phyloP scores from a whole-genome alignment of 2,113 vertebrate genomes.

The Dunckerocampus dactyliophorus region DNA sequence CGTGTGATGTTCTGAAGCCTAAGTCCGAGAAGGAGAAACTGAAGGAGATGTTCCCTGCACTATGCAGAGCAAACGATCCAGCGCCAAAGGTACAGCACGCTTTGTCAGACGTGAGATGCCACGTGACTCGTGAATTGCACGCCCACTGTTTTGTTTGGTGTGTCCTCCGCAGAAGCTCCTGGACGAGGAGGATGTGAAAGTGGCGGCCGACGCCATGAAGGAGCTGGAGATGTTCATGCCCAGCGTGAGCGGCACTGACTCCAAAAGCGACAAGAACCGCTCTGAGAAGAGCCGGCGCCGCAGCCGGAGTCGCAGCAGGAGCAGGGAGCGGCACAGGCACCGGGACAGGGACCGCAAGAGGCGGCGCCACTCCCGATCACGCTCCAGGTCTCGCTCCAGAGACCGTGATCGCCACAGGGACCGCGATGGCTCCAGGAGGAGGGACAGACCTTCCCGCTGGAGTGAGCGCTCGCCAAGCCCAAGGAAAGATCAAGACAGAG shows the following conservation, averaged over 20 bases:
- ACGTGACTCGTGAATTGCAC: neutral
- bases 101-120: neutral
- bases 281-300: conserved; percentile 68
- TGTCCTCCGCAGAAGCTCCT: conserved; percentile 72
- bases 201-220: conserved; percentile 90
- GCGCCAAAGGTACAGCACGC: conserved; percentile 73
- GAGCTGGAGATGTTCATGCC: conserved; percentile 96
- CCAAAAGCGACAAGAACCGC: conserved; percentile 74
- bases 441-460: conserved; percentile 61
- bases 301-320: conserved; percentile 79
- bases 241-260: conserved; percentile 66
- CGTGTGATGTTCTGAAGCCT: conserved; percentile 68
- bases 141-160: neutral
- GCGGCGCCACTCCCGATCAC: conserved; percentile 69
- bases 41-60: conserved; percentile 89
- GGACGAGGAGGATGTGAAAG: conserved; percentile 94
- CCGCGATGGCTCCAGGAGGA: conserved; percentile 55
- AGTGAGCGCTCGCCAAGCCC: conserved; percentile 81
- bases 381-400: conserved; percentile 79
- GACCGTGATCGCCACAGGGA: conserved; percentile 77
- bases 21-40: conserved; percentile 85
- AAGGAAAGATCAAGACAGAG: conserved; percentile 67
- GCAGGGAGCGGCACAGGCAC: conserved; percentile 56
- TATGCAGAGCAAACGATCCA: conserved; percentile 87
- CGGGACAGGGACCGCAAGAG: conserved; percentile 68